Evolutionary conservation across 30 jellyfish, hydroid and myxozoan genomes (phyloP).

Genomic region (Rhopilema esculentum): DNA sequence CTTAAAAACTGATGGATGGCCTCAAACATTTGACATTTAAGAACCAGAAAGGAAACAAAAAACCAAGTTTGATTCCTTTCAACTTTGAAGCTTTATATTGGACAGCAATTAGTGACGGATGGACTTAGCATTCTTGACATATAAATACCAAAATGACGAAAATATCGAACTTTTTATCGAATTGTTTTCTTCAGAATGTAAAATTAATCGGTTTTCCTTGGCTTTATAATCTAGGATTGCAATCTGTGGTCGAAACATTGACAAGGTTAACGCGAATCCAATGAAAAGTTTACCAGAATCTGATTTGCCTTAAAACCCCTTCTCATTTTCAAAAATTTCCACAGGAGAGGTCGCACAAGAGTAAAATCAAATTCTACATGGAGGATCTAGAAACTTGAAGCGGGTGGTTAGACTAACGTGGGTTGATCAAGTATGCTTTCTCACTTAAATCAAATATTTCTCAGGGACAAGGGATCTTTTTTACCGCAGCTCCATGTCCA

Average conservation of each 20-base stretch:
- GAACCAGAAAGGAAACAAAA: conserved; percentile 24
- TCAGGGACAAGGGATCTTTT: no score
- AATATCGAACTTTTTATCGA: neutral
- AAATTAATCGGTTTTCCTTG: neutral
- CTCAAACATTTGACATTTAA: conserved; percentile 13
- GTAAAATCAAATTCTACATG: no score
- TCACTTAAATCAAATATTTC: no score
- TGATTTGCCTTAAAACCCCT: neutral
- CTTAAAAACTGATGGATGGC: conserved; percentile 15
- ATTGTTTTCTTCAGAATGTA: no score
- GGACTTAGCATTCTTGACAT: conserved; percentile 2
- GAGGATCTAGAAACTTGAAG: no score
- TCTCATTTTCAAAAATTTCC: neutral
- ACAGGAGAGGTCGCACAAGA: neutral
- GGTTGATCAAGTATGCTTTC: no score
- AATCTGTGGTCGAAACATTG: neutral
- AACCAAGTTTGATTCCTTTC: neutral
- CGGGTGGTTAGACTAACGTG: no score
- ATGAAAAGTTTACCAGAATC: neutral
- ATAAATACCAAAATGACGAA: neutral
- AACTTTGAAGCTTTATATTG: neutral
- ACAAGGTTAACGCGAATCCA: neutral
- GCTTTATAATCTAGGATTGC: neutral
- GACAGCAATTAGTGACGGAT: neutral
- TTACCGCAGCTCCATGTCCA: no score